These are phyloP conservation scores for Megastigmus dorsalis DNA, from an alignment of 2,888 invertebrate species.

Conservation along the genomic window DNA sequence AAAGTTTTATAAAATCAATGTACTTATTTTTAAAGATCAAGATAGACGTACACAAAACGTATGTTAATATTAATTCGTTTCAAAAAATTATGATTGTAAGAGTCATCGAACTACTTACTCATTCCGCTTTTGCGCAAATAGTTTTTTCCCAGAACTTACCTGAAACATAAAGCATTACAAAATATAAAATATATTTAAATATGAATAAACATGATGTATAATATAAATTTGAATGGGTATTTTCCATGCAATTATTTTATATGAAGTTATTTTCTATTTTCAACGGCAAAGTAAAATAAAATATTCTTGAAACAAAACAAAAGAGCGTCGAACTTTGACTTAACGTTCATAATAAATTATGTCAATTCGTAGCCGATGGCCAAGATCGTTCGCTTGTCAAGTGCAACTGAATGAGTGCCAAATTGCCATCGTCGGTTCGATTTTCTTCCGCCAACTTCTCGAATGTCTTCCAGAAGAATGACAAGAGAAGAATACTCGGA, in stretches of 20 bases:
- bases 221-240: not conserved
- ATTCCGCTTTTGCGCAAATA: not conserved
- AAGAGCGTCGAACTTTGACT: not conserved
- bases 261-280: not conserved
- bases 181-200: no score
- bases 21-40: no score
- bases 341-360: slow-evolving; percentile 12
- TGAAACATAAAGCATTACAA: slow-evolving; percentile 23
- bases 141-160: slow-evolving; percentile 11
- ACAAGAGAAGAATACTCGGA: no score
- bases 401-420: slow-evolving; percentile 32
- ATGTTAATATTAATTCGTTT: no score
- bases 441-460: no score
- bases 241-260: not conserved
- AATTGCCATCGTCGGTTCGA: slow-evolving; percentile 18
- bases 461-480: slow-evolving; percentile 17
- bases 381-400: slow-evolving; percentile 17
- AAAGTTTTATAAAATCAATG: no score
- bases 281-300: not conserved
- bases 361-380: no score
- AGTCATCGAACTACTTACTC: not conserved
- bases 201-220: not conserved
- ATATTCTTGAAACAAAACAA: not conserved
- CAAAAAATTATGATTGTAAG: no score
- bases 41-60: no score